These are phyloP conservation scores for Tenthredo scrophulariae DNA, from an alignment of 2,888 invertebrate species.

Conservation along the genomic window DNA sequence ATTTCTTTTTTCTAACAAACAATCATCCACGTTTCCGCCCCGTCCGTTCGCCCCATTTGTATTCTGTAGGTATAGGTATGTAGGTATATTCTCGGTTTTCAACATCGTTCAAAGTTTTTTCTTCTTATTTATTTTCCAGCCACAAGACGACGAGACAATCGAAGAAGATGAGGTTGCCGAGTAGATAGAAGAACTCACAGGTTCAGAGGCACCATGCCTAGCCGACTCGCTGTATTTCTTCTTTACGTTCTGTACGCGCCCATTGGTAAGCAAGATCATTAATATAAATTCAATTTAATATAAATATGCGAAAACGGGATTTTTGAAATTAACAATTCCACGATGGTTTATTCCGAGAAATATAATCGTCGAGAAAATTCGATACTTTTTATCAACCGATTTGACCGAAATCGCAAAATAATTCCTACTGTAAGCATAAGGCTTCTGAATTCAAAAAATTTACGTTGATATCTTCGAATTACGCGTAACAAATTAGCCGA, in stretches of 20 bases:
- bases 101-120: background rate
- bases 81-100: background rate
- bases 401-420: too few relatives aligned
- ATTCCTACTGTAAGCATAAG: too few relatives aligned
- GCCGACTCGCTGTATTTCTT: conserved; percentile 70
- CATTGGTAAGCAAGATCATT: conserved; percentile 70
- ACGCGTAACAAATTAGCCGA: too few relatives aligned
- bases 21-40: background rate
- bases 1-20: background rate
- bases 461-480: too few relatives aligned
- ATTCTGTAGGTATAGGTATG: background rate
- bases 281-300: background rate
- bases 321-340: too few relatives aligned
- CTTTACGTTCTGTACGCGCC: conserved; percentile 74
- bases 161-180: conserved; percentile 71
- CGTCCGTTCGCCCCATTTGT: background rate
- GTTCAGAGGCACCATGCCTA: conserved; percentile 71
- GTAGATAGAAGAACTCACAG: conserved; percentile 65
- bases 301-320: too few relatives aligned
- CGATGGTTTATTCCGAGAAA: too few relatives aligned
- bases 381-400: too few relatives aligned
- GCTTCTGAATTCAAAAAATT: too few relatives aligned
- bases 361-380: too few relatives aligned
- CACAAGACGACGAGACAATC: conserved; percentile 53
- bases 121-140: conserved; percentile 39